phyloP scores from a whole-genome alignment of 2,888 invertebrate genomes.

The Ecdyonurus torrentis region DNA sequence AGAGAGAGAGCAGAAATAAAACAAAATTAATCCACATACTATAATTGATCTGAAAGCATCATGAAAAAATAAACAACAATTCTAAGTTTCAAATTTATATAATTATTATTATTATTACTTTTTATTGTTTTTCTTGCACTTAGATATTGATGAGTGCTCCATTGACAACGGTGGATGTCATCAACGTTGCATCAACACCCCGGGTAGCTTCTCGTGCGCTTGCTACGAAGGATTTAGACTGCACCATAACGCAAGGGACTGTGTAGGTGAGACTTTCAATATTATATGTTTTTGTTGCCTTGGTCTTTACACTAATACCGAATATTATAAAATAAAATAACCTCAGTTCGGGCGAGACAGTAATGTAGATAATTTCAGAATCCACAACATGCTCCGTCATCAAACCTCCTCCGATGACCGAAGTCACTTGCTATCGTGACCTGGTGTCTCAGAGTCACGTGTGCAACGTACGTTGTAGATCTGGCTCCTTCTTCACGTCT shows the following conservation, averaged over 20 bases:
- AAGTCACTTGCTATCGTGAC: background rate
- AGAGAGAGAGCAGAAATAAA: no score
- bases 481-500: background rate
- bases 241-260: conserved; percentile 28
- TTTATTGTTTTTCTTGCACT: no score
- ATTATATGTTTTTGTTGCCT: background rate
- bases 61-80: no score
- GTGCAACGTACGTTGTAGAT: background rate
- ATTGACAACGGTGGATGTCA: conserved; percentile 35
- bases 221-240: conserved; percentile 35
- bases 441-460: no score
- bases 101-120: no score
- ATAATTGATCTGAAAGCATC: no score
- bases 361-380: no score
- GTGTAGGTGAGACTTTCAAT: conserved; percentile 28
- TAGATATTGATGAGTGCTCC: conserved; percentile 12
- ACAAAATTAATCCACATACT: no score
- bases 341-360: no score
- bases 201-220: conserved; percentile 36
- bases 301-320: no score
- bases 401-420: background rate
- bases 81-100: no score
- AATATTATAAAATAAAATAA: no score
- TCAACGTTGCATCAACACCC: conserved; percentile 35
- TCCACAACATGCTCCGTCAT: background rate